Conservation (phyloP, 2,113 vertebrate genomes). For the Hydrolagus affinis region DNA sequence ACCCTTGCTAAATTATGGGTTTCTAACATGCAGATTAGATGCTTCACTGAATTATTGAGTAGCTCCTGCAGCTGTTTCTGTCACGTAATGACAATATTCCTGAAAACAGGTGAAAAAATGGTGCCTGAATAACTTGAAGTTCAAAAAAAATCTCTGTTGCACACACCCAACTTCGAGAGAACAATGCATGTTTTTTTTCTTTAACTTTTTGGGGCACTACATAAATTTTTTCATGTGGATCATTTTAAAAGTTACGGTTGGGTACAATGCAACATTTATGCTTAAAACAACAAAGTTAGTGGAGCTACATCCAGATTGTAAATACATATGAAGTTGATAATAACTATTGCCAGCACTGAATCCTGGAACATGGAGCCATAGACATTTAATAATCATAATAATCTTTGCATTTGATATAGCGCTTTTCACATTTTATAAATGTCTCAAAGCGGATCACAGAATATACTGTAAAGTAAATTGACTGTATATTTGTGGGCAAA, state of each 20-base stretch:
- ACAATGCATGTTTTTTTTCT: neutral
- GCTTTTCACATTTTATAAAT: too few relatives aligned
- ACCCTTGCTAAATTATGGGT: neutral
- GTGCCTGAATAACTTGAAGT: neutral
- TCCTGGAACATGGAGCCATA: too few relatives aligned
- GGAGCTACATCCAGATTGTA: neutral
- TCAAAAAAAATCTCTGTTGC: neutral
- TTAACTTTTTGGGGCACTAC: neutral
- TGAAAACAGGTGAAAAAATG: neutral
- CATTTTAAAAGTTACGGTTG: neutral
- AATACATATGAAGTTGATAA: neutral
- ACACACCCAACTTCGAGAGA: neutral
- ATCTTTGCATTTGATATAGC: too few relatives aligned
- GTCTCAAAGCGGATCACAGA: too few relatives aligned
- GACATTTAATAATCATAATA: too few relatives aligned
- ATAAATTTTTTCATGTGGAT: conserved; percentile 1
- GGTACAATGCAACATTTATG: neutral
- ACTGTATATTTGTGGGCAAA: too few relatives aligned
- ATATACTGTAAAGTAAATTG: too few relatives aligned
- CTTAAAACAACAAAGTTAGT: neutral
- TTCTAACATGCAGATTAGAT: neutral
- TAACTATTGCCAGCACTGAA: neutral
- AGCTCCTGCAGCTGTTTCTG: neutral
- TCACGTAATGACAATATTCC: neutral
- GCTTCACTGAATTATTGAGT: too few relatives aligned